These are phyloP conservation scores for Cylloceria caligata DNA, from an alignment of 2,888 invertebrate species.

Conservation along the genomic window DNA sequence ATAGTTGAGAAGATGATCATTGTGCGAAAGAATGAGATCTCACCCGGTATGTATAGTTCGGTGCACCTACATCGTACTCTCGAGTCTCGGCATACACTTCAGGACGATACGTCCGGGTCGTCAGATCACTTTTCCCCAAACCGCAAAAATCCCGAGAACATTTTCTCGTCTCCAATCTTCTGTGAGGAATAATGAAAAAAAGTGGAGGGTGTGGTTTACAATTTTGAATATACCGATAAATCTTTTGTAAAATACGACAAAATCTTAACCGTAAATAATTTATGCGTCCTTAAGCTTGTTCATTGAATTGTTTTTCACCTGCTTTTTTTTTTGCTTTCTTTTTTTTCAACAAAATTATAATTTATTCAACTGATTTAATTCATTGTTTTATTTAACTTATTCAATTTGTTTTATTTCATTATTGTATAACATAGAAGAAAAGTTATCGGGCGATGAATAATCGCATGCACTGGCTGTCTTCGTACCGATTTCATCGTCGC, in stretches of 20 bases:
- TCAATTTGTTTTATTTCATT: no score
- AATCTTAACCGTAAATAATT: no score
- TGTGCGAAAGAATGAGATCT: constrained; percentile 2
- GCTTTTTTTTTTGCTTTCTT: no score
- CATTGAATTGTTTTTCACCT: no score
- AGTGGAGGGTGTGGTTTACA: not conserved
- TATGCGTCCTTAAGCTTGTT: no score
- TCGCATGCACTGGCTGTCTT: not conserved
- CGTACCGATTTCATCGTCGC: not conserved
- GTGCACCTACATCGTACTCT: constrained; percentile 10
- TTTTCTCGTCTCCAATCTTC: not conserved
- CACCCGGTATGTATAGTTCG: not conserved
- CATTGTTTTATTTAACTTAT: no score
- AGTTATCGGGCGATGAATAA: not conserved
- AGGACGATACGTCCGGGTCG: not conserved
- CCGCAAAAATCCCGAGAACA: constrained; percentile 19
- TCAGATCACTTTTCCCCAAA: not conserved
- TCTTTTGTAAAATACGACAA: no score
- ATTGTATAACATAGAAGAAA: no score
- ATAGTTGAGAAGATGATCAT: constrained; percentile 5
- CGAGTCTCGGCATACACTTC: not conserved
- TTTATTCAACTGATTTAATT: no score
- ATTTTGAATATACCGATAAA: not conserved
- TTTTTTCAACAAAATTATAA: no score
- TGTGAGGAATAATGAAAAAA: not conserved